Conservation (phyloP, 1,140 invertebrate genomes). For the Oedothorax gibbosus region DNA sequence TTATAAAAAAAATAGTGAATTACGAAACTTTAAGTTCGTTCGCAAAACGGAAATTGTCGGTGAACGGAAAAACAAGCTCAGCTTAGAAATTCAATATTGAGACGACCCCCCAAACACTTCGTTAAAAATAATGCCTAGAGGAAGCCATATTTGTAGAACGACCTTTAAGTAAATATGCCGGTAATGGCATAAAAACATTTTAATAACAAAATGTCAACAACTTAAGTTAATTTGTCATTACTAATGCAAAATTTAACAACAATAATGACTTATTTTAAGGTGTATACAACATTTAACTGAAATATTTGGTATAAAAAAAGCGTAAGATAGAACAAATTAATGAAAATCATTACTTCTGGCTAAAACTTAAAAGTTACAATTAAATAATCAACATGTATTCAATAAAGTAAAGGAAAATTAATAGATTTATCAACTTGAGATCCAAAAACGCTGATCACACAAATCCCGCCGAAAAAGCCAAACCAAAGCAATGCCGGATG, state of each 20-base stretch:
- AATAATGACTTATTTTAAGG: background rate
- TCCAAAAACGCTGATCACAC: too few species aligned
- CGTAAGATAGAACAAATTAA: too few species aligned
- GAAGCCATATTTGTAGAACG: constrained; percentile 41
- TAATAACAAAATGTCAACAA: background rate
- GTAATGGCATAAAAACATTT: background rate
- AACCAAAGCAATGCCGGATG: constrained; percentile 11
- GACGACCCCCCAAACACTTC: background rate
- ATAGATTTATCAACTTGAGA: too few species aligned
- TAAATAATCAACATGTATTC: too few species aligned
- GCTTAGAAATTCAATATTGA: constrained; percentile 10
- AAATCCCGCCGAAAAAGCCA: constrained; percentile 40
- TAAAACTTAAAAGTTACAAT: too few species aligned
- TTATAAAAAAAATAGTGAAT: background rate
- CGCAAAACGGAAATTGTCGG: background rate
- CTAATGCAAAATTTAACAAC: background rate
- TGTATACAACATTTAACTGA: too few species aligned
- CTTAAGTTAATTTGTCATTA: background rate
- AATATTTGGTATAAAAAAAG: too few species aligned
- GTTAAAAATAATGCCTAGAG: background rate
- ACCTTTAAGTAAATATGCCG: constrained; percentile 15
- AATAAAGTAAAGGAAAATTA: too few species aligned
- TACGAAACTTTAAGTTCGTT: background rate
- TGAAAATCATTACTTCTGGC: too few species aligned
- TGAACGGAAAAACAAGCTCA: background rate